Conservation (phyloP, 2,797 vertebrate species). For the Pyrocephalus nanus region DNA sequence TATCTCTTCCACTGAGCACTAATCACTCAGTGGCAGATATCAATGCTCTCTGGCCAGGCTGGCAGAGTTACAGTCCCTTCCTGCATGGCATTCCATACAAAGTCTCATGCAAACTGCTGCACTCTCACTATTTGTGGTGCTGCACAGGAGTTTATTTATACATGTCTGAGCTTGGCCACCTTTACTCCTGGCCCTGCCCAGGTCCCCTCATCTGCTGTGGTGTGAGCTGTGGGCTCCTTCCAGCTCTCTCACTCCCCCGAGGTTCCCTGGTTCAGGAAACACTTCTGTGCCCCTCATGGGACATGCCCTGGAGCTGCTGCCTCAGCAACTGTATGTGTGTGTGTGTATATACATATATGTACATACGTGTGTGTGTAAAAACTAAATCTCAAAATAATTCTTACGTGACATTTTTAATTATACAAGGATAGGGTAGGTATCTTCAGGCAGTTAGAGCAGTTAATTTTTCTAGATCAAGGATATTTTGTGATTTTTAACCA, state of each 20-base stretch:
- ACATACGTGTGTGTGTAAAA: rapidly evolving
- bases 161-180: rapidly evolving
- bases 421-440: neutral
- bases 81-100: neutral
- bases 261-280: neutral
- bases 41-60: neutral
- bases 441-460: neutral
- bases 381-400: neutral
- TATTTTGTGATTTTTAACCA: neutral
- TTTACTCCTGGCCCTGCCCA: neutral
- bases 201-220: neutral
- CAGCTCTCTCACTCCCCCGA: neutral
- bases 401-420: neutral
- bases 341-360: too few relatives aligned
- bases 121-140: neutral
- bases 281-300: too few relatives aligned
- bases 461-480: neutral
- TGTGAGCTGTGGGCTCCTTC: neutral
- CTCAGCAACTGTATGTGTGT: neutral
- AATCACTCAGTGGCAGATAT: neutral
- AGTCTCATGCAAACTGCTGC: neutral
- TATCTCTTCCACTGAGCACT: neutral
- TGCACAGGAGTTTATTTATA: neutral
- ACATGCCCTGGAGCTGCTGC: neutral
- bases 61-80: neutral